phyloP scores from a whole-genome alignment of 2,888 invertebrate species.

The Linyphia triangularis region DNA sequence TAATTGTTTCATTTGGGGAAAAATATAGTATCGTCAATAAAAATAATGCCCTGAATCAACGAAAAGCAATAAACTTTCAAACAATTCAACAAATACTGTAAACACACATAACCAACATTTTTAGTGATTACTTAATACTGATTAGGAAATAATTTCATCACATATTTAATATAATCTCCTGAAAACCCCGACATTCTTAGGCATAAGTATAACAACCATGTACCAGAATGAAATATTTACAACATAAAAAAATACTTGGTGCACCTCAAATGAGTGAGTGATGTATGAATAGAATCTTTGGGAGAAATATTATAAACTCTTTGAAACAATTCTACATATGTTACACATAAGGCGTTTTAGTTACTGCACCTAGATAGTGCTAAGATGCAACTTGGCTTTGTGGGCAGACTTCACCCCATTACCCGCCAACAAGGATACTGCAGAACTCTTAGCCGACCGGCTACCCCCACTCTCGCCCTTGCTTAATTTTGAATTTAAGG shows the following conservation, averaged over 20 bases:
- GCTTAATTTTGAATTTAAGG: conserved; percentile 63
- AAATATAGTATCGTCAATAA: neutral
- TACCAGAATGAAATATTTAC: conserved; percentile 52
- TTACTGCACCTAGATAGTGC: conserved; percentile 65
- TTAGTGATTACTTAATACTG: conserved; percentile 66
- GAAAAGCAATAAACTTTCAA: conserved; percentile 42
- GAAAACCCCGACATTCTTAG: conserved; percentile 34
- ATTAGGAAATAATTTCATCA: conserved; percentile 60
- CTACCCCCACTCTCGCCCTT: conserved; percentile 5
- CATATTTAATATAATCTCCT: conserved; percentile 45
- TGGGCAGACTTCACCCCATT: conserved; percentile 49
- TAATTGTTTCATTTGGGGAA: neutral
- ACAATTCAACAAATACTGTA: conserved; percentile 49
- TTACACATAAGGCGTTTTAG: conserved; percentile 64
- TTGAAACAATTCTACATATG: conserved; percentile 49
- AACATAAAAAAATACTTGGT: conserved; percentile 71
- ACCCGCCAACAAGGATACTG: conserved; percentile 37
- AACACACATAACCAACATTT: conserved; percentile 57
- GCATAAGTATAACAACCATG: conserved; percentile 34
- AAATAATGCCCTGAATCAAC: conserved; percentile 29
- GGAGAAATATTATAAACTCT: conserved; percentile 59
- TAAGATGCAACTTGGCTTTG: conserved; percentile 69
- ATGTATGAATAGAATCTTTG: conserved; percentile 66
- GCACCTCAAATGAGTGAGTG: conserved; percentile 64
- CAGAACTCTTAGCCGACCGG: conserved; percentile 32